Evolutionary conservation across 1,140 invertebrate species (phyloP).

Genomic region (Cydia splendana): DNA sequence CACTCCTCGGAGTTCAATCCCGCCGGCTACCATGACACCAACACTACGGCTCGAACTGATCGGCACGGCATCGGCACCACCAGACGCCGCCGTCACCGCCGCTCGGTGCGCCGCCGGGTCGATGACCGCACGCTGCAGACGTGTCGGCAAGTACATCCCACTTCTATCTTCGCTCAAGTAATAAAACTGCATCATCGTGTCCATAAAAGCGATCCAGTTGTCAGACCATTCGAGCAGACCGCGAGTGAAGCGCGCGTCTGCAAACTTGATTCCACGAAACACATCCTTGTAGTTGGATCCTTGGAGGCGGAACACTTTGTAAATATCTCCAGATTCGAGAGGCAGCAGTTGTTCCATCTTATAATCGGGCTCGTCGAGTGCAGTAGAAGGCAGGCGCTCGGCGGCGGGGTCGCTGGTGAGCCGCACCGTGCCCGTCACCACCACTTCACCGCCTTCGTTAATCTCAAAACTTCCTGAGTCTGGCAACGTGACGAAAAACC

Average conservation of each 20-base stretch:
- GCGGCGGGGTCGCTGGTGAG: slow-evolving; percentile 72
- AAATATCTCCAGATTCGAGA: slow-evolving; percentile 89
- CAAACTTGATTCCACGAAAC: slow-evolving; percentile 89
- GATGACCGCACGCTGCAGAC: slow-evolving; percentile 89
- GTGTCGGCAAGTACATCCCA: slow-evolving; percentile 92
- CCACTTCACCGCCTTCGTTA: slow-evolving; percentile 91
- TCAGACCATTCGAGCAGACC: slow-evolving; percentile 90
- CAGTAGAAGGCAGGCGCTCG: slow-evolving; percentile 81
- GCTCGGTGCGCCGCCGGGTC: slow-evolving; percentile 87
- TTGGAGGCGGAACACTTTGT: slow-evolving; percentile 94
- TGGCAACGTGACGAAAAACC: slow-evolving; percentile 94
- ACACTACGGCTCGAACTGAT: slow-evolving; percentile 85
- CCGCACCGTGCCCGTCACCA: slow-evolving; percentile 88
- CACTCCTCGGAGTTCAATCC: slow-evolving; percentile 93
- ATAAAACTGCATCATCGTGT: slow-evolving; percentile 96
- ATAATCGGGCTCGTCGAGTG: slow-evolving; percentile 46
- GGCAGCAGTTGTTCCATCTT: slow-evolving; percentile 78
- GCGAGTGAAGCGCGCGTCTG: slow-evolving; percentile 83
- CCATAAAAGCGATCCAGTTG: slow-evolving; percentile 96
- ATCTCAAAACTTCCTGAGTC: slow-evolving; percentile 95
- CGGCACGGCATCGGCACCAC: slow-evolving; percentile 81
- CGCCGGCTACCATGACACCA: slow-evolving; percentile 89
- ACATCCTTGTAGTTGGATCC: slow-evolving; percentile 96
- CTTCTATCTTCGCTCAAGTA: slow-evolving; percentile 88
- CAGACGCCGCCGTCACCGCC: slow-evolving; percentile 64